Percentiles rank a stretch among this genome's conserved stretches.
phyloP scores from a whole-genome alignment of 2,113 vertebrate species.

The Empidonax alnorum region DNA sequence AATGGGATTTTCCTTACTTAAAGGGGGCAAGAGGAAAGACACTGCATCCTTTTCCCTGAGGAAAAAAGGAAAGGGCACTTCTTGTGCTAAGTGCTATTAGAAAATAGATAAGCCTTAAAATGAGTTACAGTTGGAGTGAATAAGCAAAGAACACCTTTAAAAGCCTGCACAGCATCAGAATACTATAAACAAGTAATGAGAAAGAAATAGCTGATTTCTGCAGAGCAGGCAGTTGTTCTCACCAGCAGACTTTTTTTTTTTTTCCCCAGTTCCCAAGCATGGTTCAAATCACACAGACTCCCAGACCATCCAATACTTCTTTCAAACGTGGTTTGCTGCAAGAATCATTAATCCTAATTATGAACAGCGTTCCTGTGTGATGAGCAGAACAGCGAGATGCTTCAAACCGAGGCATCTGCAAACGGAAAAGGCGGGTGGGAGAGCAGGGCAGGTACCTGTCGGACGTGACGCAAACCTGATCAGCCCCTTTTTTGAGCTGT shows the following conservation, averaged over 20 bases:
- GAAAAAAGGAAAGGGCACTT: not conserved
- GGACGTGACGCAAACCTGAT: not conserved
- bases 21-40: not conserved
- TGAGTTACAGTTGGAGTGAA: not conserved
- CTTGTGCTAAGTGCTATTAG: not conserved
- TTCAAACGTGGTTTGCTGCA: not conserved
- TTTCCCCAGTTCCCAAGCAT: not conserved
- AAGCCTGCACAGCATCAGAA: not conserved
- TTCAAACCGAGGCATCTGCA: not conserved
- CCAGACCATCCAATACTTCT: not conserved
- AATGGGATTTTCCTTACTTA: conserved; percentile 24
- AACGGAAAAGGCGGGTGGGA: not conserved
- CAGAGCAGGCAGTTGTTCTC: not conserved
- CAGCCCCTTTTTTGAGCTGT: rapidly evolving
- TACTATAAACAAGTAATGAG: not conserved
- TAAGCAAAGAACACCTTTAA: not conserved
- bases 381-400: not conserved
- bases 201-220: not conserved
- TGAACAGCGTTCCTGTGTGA: not conserved
- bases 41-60: not conserved
- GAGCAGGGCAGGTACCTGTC: not conserved
- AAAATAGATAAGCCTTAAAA: not conserved
- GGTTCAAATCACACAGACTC: not conserved
- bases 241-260: not conserved
- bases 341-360: not conserved